Base-by-base conservation (phyloP, 2,888 invertebrate species). In the Azorinus chamasolen region DNA sequence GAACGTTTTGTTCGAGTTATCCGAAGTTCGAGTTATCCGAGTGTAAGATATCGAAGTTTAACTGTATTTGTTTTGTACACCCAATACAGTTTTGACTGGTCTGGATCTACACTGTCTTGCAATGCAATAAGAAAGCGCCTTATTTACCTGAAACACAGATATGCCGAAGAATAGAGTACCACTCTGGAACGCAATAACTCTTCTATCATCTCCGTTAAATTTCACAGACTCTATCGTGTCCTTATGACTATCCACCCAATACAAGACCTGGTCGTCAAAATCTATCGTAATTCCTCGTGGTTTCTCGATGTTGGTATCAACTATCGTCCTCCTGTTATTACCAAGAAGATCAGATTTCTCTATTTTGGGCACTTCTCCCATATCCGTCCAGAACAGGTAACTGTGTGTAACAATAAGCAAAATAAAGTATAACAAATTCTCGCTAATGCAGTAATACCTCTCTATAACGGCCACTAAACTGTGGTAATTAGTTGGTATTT, bases 221-320 rank as follows among this genome's bases (percentile, higher is more conserved):
- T 96, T 95, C 14, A 96, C 95, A 88, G 95, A 96, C 91, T 97
- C 97, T 71, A 98, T 96, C 0, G 95, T 96, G 88, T 96, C 95
- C 14, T 95, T 96, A 1, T 96, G 96, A 16, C 96, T 96, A 91
- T 98, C 97, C 0, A 96, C 96, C 96, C 97, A 98, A 91, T 97
- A 98, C 2, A 98, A 94, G 59, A 95, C 95, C 62, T 95, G 95
- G 41, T 95, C 94, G 5, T 25, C 37, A 18, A 62, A 79, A 45
- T 79, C 79, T 18, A 79, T 79, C 0, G 79, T 72, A 12, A 79
- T 69, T 1, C 97, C 97, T 14, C 85, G 70, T 39, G 90, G 89
- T 46, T 85, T 74, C 18, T 73, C 32, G 8, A 90, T 55, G 51
- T 86, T 81, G 4, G 58, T 66, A 12, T 79, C 76, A 10, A 91